These are phyloP conservation scores for Epirrita christyi DNA, from an alignment of 2,888 invertebrate genomes.

Conservation along the genomic window DNA sequence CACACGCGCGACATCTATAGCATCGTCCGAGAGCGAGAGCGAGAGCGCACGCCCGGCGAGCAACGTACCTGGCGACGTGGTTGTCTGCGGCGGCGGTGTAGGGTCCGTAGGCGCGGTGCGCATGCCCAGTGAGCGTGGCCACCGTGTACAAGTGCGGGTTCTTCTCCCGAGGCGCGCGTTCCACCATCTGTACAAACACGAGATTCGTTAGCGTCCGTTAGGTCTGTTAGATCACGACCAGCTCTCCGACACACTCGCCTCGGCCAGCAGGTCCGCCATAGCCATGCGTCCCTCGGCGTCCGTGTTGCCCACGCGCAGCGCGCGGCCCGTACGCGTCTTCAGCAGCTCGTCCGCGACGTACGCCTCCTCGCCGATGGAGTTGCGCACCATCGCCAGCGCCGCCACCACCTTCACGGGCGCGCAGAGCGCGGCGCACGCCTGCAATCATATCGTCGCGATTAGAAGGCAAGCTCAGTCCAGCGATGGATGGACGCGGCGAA, in stretches of 20 bases:
- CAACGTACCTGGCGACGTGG: constrained; percentile 69
- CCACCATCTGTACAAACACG: constrained; percentile 72
- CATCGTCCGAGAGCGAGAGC: no score
- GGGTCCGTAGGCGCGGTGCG: constrained; percentile 87
- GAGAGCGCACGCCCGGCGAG: not conserved
- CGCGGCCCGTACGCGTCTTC: constrained; percentile 91
- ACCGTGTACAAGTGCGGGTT: constrained; percentile 95
- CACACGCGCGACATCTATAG: not conserved
- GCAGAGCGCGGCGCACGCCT: constrained; percentile 86
- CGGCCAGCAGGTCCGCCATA: constrained; percentile 95
- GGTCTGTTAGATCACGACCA: no score
- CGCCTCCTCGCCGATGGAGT: constrained; percentile 94
- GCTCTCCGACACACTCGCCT: constrained; percentile 43
- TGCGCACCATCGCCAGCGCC: constrained; percentile 94
- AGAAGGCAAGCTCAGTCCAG: no score
- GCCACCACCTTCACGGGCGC: constrained; percentile 92
- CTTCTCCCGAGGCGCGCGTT: constrained; percentile 87
- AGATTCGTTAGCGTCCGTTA: not conserved
- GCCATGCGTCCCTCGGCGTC: constrained; percentile 98
- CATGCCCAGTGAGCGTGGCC: constrained; percentile 96
- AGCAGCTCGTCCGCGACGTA: constrained; percentile 97
- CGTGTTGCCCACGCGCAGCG: constrained; percentile 95
- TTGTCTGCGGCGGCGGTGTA: constrained; percentile 92
- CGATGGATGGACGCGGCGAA: not conserved
- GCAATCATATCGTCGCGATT: constrained; percentile 8